These are phyloP conservation scores for Abscondita cerata DNA, from an alignment of 2,888 invertebrate genomes.

Conservation along the genomic window DNA sequence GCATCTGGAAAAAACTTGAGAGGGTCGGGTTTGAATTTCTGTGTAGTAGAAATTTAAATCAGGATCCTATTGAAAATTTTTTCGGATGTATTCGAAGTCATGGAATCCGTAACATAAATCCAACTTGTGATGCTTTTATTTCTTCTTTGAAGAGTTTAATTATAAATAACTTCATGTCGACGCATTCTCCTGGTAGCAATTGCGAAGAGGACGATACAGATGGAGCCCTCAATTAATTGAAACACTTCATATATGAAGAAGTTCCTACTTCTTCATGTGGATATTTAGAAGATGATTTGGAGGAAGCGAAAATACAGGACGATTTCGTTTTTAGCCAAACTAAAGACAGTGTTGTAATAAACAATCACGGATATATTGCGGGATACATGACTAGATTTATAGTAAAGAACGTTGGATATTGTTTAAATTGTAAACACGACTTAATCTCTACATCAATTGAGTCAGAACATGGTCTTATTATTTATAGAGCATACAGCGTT, in stretches of 20 bases:
- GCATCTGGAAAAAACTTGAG: slow-evolving; percentile 4
- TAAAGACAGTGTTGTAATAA: no score
- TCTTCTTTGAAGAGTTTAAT: not conserved
- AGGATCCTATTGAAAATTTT: not conserved
- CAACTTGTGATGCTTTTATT: not conserved
- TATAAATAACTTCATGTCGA: not conserved
- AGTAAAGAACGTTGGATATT: no score
- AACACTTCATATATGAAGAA: not conserved
- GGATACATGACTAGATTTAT: no score
- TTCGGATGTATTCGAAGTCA: not conserved
- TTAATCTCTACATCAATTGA: no score
- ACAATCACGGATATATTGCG: no score
- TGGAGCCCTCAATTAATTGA: not conserved
- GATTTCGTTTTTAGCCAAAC: no score
- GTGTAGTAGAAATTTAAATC: not conserved
- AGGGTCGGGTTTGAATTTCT: not conserved
- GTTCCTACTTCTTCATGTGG: no score
- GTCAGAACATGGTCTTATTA: no score
- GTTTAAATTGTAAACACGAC: no score
- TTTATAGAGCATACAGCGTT: not conserved
- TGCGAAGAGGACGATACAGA: slow-evolving; percentile 30
- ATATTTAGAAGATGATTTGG: no score
- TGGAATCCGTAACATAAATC: not conserved
- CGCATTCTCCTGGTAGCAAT: slow-evolving; percentile 32
- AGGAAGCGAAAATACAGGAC: no score